A percentile compares a stretch with the other conserved stretches of the same genome.
Conservation (phyloP, 1,140 invertebrate species). For the Drosophila pallidifrons region DNA sequence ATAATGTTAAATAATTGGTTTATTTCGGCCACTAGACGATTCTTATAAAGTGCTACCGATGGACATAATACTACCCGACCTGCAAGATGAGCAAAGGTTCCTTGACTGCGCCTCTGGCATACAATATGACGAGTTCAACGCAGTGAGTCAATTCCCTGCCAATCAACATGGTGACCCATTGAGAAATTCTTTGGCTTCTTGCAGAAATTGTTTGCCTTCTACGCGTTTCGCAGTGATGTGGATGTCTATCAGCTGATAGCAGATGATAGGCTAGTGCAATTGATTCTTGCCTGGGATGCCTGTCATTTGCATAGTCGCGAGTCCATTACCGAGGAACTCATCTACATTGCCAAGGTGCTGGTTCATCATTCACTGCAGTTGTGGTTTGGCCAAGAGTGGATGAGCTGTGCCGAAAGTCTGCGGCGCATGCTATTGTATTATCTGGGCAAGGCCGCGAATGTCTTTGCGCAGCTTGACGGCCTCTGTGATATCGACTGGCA, state of each 20-base stretch:
- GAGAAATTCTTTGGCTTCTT: background rate
- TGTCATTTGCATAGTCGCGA: conserved; percentile 46
- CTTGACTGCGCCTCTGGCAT: conserved; percentile 50
- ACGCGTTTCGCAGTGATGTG: conserved; percentile 54
- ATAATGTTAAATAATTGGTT: conserved; percentile 12
- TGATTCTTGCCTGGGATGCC: conserved; percentile 74
- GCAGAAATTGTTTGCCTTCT: conserved; percentile 72
- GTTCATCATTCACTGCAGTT: conserved; percentile 68
- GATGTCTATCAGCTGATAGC: conserved; percentile 75
- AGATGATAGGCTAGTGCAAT: conserved; percentile 61
- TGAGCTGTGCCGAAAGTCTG: conserved; percentile 44
- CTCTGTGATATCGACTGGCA: conserved; percentile 66
- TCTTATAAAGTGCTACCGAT: conserved; percentile 25
- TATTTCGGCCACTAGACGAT: background rate
- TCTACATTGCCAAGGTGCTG: conserved; percentile 55
- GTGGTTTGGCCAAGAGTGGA: conserved; percentile 77
- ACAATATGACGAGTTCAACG: conserved; percentile 66
- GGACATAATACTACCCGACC: conserved; percentile 58
- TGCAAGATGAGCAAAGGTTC: conserved; percentile 56
- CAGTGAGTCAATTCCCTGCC: conserved; percentile 34
- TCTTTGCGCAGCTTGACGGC: conserved; percentile 47
- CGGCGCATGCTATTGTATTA: conserved; percentile 56
- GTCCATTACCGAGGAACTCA: conserved; percentile 43
- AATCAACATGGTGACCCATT: background rate
- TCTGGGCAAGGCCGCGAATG: conserved; percentile 39